A percentile compares a stretch with the other conserved stretches of the same genome.
phyloP scores from a whole-genome alignment of 1,140 invertebrate species.

The Drosophila triauraria region DNA sequence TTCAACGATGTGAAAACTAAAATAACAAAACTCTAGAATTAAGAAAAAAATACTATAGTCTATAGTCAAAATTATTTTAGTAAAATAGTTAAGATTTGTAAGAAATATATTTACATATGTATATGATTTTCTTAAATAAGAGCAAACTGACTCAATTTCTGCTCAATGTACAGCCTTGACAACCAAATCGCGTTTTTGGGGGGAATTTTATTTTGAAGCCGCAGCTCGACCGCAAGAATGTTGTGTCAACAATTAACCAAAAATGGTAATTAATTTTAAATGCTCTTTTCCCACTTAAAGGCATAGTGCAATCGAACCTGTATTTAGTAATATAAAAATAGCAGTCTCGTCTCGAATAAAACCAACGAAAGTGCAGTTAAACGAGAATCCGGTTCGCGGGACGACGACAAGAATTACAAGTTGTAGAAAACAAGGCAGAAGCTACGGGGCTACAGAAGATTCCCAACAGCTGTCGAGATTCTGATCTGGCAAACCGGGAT shows the following conservation, averaged over 20 bases:
- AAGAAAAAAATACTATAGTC: no score
- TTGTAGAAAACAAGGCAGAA: slow-evolving; percentile 20
- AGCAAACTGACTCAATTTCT: slow-evolving; percentile 3
- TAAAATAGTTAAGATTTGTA: no score
- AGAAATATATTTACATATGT: not conserved
- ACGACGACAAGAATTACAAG: slow-evolving; percentile 37
- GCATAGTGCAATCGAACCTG: slow-evolving; percentile 55
- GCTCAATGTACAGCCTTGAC: slow-evolving; percentile 46
- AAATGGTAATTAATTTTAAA: slow-evolving; percentile 66
- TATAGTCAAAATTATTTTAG: no score
- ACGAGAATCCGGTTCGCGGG: slow-evolving; percentile 62
- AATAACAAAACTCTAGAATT: no score
- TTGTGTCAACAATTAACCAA: slow-evolving; percentile 58
- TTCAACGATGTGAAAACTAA: no score
- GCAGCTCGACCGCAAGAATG: slow-evolving; percentile 64
- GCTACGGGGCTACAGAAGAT: slow-evolving; percentile 10
- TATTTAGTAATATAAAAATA: slow-evolving; percentile 42
- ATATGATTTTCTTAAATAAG: not conserved
- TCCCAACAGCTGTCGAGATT: slow-evolving; percentile 36
- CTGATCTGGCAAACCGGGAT: slow-evolving; percentile 29
- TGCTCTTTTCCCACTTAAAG: slow-evolving; percentile 52
- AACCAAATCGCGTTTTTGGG: slow-evolving; percentile 40
- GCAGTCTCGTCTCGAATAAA: slow-evolving; percentile 41
- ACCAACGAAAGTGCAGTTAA: slow-evolving; percentile 69
- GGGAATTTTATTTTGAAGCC: slow-evolving; percentile 25